Evolutionary conservation across 1,140 invertebrate species (phyloP), one percentile per base, ranked within the genome.

Genomic region (Caenorhabditis tropicalis): DNA sequence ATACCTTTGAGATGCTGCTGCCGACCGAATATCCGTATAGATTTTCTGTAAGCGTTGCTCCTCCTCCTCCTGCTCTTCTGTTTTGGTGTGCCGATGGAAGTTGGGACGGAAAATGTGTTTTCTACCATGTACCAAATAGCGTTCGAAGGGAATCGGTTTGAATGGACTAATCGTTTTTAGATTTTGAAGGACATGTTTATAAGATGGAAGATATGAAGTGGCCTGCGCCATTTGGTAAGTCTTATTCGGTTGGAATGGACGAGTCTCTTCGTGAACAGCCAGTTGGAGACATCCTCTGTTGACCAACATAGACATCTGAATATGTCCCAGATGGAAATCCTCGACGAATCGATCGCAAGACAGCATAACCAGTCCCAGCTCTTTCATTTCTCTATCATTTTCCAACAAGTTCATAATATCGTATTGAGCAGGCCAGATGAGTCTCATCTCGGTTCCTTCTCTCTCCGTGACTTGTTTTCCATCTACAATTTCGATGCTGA

Each of bases 61-160:
- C 56, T 82, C 80, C 19, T 10, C 1, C 27, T 29, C 27, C 10
- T 79, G 48, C 6, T 84, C 36, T n/a, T 84, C 53, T 3, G 19
- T 39, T 27, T 36, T 65, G 19, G 33, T n/a, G 15, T 19, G 5
- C 43, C 51, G 56, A 39, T 79, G 39, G 24, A 85, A 85, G 19
- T 39, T 21, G 10, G 84, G 84, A 1, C 39, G 60, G 31, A 51
- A 56, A 24, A 53, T 79, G 27, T 60, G 39, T 51, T 46, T 82
- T n/a, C 48, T 74, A n/a, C 46, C 39, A 24, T 74, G 48, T n/a
- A 85, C 81, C 7, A 85, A n/a, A 27, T 85, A 85, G 4, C 84
- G 27, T 74, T 85, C 84, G 43, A 85, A 53, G 0, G 84, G 84
- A 33, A 85, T 31, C 7, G 84, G 84, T 58, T 46, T 48, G 79